Evolutionary conservation across 2,888 invertebrate species (phyloP).

Genomic region (Mythimna pallens): DNA sequence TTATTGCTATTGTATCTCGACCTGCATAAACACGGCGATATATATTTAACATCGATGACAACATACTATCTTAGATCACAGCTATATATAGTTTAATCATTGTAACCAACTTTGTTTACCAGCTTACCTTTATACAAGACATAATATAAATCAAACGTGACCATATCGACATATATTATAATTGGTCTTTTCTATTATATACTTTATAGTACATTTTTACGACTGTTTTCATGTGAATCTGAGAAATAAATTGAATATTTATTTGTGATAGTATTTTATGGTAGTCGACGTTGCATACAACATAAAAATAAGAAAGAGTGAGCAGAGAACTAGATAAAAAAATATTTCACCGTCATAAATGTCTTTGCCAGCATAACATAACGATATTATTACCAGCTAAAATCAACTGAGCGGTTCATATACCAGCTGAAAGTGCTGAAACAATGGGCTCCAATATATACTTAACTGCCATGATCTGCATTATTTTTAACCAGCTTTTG

Average conservation of each 20-base stretch:
- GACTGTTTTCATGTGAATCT: slow-evolving; percentile 33
- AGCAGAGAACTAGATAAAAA: slow-evolving; percentile 1
- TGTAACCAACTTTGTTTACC: slow-evolving; percentile 21
- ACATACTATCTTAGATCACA: slow-evolving; percentile 49
- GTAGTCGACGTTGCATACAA: slow-evolving; percentile 17
- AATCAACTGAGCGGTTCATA: too few species aligned
- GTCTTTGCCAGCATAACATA: neutral
- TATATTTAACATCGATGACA: slow-evolving; percentile 50
- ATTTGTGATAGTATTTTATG: slow-evolving; percentile 28
- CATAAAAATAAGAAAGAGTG: neutral
- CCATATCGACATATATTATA: slow-evolving; percentile 16
- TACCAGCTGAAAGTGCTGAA: neutral
- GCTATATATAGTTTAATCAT: slow-evolving; percentile 23
- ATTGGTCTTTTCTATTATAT: slow-evolving; percentile 20
- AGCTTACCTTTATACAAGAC: neutral
- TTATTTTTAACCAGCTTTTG: too few species aligned
- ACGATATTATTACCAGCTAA: too few species aligned
- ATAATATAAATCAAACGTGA: slow-evolving; percentile 12
- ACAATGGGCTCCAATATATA: slow-evolving; percentile 15
- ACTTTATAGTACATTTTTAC: slow-evolving; percentile 41
- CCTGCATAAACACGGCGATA: slow-evolving; percentile 26
- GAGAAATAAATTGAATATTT: slow-evolving; percentile 19
- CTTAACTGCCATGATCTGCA: too few species aligned
- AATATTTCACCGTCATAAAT: slow-evolving; percentile 1
- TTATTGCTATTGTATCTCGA: slow-evolving; percentile 9